phyloP scores from a whole-genome alignment of 2,113 vertebrate genomes.

The Eolophus roseicapilla region DNA sequence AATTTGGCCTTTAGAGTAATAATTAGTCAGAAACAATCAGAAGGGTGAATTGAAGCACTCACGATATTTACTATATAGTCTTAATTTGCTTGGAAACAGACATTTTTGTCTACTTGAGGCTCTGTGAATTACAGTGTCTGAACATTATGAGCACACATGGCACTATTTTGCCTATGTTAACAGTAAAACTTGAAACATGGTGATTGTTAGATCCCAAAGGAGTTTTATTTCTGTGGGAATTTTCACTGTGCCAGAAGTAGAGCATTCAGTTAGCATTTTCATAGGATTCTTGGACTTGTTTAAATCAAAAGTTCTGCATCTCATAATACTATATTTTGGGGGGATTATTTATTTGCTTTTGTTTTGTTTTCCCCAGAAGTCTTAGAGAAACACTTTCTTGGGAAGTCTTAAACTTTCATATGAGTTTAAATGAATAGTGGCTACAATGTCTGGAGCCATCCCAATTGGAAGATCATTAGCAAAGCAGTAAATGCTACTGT shows the following conservation, averaged over 20 bases:
- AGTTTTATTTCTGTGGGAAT: neutral
- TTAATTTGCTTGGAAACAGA: neutral
- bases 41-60: neutral
- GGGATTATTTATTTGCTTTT: too few species aligned
- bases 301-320: neutral
- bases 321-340: rapidly evolving
- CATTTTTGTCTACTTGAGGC: neutral
- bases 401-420: neutral
- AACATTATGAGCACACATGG: neutral
- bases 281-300: neutral
- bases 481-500: neutral
- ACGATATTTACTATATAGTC: neutral
- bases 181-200: neutral
- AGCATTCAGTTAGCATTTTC: neutral
- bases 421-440: neutral
- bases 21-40: neutral
- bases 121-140: neutral
- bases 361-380: neutral
- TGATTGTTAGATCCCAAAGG: neutral
- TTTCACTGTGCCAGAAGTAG: neutral
- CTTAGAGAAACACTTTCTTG: neutral
- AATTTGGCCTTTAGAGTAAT: neutral
- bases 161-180: neutral
- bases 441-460: neutral
- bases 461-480: neutral